Percentiles rank a stretch among this genome's conserved stretches.
These are phyloP conservation scores for Luscinia megarhynchos DNA, from an alignment of 2,797 vertebrate genomes.

Conservation along the genomic window DNA sequence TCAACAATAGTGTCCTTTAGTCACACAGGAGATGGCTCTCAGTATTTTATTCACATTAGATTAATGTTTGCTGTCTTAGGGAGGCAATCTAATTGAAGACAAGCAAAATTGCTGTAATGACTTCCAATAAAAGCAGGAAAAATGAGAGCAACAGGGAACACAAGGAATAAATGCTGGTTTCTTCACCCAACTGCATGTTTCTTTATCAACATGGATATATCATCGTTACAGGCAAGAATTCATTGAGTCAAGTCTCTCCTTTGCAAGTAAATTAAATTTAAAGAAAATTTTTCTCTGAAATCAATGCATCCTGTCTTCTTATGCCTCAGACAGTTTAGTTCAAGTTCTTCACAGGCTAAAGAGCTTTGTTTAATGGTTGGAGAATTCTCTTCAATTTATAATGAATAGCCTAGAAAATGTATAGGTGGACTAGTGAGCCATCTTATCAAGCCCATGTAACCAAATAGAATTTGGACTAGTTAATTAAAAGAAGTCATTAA, in stretches of 20 bases:
- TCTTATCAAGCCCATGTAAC: not conserved
- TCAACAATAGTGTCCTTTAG: not conserved
- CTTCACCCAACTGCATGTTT: not conserved
- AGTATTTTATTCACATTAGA: not conserved
- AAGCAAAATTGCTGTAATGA: slow-evolving; percentile 7
- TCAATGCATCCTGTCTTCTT: not conserved
- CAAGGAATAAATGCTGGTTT: not conserved
- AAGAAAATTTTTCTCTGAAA: slow-evolving; percentile 1
- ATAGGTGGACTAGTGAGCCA: not conserved
- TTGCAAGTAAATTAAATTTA: slow-evolving; percentile 18
- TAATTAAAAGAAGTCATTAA: slow-evolving; percentile 45
- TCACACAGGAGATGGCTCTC: not conserved
- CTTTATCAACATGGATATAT: not conserved
- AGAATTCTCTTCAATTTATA: not conserved
- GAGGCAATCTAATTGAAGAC: not conserved
- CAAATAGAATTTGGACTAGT: slow-evolving; percentile 21
- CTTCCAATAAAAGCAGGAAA: not conserved
- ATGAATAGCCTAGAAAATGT: not conserved
- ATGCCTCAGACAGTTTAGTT: not conserved
- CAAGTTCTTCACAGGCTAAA: not conserved
- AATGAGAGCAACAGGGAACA: not conserved
- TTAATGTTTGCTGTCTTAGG: slow-evolving; percentile 5
- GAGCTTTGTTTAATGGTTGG: not conserved
- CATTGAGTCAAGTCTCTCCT: not conserved
- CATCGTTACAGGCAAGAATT: not conserved